Conservation (phyloP, 2,797 vertebrate genomes). For the Triplophysa bombifrons region DNA sequence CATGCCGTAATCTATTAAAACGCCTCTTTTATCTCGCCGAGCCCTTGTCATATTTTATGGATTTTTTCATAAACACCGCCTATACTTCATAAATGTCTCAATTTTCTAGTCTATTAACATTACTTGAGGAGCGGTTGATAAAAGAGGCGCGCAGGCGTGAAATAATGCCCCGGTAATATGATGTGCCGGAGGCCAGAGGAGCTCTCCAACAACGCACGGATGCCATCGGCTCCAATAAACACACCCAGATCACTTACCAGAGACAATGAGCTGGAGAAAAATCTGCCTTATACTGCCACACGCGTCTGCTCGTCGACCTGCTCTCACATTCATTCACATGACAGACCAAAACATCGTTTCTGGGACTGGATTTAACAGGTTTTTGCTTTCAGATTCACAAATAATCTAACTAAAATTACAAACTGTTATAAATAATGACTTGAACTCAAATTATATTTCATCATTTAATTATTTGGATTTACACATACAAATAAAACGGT, state of each 20-base stretch:
- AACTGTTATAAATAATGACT: too few relatives aligned
- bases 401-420: too few relatives aligned
- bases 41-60: constrained; percentile 95
- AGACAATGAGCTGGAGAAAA: constrained; percentile 88
- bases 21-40: constrained; percentile 95
- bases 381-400: too few relatives aligned
- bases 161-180: constrained; percentile 96
- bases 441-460: too few relatives aligned
- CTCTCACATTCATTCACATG: not conserved
- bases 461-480: too few relatives aligned
- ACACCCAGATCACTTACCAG: constrained; percentile 86
- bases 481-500: too few relatives aligned
- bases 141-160: constrained; percentile 95
- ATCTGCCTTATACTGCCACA: constrained; percentile 69
- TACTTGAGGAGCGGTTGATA: constrained; percentile 97
- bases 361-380: too few relatives aligned
- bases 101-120: constrained; percentile 99
- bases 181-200: constrained; percentile 92
- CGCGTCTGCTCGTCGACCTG: not conserved
- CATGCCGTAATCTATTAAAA: constrained; percentile 97
- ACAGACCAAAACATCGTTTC: too few relatives aligned
- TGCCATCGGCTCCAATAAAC: constrained; percentile 91
- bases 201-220: constrained; percentile 88
- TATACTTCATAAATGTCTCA: constrained; percentile 99
- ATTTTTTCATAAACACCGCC: constrained; percentile 99